Conservation (phyloP, 2,113 vertebrate species). For the Hystrix cristata region DNA sequence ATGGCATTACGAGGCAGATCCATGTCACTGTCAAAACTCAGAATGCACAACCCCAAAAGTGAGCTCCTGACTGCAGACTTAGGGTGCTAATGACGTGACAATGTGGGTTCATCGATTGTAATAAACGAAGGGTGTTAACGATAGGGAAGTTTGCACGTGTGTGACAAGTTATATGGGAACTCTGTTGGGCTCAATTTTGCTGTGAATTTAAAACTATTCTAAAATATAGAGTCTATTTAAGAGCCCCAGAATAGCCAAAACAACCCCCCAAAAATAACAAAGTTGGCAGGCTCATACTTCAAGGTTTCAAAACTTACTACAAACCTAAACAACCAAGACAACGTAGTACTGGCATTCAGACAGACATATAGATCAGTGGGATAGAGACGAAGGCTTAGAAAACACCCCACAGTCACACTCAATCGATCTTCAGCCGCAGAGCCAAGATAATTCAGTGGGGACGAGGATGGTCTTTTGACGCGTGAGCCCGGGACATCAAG, state of each 20-base stretch:
- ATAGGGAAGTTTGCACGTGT: not conserved
- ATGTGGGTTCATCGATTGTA: not conserved
- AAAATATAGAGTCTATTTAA: constrained; percentile 4
- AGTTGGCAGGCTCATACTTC: constrained; percentile 6
- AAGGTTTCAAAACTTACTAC: constrained; percentile 32
- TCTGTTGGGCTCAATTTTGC: not conserved
- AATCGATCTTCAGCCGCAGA: constrained; percentile 41
- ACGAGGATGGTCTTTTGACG: not conserved
- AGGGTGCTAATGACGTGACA: not conserved
- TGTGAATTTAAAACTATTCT: constrained; percentile 28
- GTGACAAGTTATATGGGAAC: not conserved
- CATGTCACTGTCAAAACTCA: not conserved
- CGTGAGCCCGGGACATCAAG: not conserved
- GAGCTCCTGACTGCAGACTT: not conserved
- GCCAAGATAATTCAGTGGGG: not conserved
- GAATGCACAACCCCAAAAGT: not conserved
- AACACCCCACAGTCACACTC: constrained; percentile 36
- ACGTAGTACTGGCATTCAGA: not conserved
- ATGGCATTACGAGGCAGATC: not conserved
- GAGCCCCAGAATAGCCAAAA: constrained; percentile 34
- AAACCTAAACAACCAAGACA: constrained; percentile 41
- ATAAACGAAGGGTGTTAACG: not conserved
- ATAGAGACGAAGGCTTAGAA: constrained; percentile 44
- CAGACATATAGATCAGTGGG: constrained; percentile 25
- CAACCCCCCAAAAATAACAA: constrained; percentile 29